These are phyloP conservation scores for Bombus pyrosoma DNA, from an alignment of 1,140 invertebrate species.

Conservation along the genomic window DNA sequence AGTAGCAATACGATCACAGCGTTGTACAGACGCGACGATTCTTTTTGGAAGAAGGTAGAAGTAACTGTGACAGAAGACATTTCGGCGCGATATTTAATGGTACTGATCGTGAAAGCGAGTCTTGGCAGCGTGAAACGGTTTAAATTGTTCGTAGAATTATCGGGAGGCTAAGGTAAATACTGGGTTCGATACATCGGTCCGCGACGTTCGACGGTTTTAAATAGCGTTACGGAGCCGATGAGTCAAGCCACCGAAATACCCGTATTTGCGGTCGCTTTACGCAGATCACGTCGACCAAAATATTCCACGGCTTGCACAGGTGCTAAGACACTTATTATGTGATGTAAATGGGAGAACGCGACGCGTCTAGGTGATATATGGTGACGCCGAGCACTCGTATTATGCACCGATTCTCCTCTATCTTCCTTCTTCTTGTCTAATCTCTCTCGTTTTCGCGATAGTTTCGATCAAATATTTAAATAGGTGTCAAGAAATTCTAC, in stretches of 20 bases:
- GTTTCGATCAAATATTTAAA: neutral
- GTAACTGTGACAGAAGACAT: no score
- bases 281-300: conserved; percentile 34
- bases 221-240: conserved; percentile 34
- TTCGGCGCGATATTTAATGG: neutral
- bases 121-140: neutral
- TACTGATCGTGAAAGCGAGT: neutral
- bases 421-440: neutral
- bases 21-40: neutral
- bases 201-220: conserved; percentile 32
- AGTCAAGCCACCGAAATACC: conserved; percentile 48
- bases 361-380: no score
- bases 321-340: conserved; percentile 28
- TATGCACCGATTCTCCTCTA: no score
- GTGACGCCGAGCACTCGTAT: no score
- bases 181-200: neutral
- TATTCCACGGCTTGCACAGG: conserved; percentile 50
- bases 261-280: conserved; percentile 40
- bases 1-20: neutral
- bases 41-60: no score
- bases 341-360: neutral
- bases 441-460: neutral
- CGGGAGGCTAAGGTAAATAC: conserved; percentile 27
- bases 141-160: conserved; percentile 7
- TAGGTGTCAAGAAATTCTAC: neutral